Percentiles rank a stretch among this genome's conserved stretches.
phyloP scores from a whole-genome alignment of 2,797 vertebrate species.

The Presbytis comata region DNA sequence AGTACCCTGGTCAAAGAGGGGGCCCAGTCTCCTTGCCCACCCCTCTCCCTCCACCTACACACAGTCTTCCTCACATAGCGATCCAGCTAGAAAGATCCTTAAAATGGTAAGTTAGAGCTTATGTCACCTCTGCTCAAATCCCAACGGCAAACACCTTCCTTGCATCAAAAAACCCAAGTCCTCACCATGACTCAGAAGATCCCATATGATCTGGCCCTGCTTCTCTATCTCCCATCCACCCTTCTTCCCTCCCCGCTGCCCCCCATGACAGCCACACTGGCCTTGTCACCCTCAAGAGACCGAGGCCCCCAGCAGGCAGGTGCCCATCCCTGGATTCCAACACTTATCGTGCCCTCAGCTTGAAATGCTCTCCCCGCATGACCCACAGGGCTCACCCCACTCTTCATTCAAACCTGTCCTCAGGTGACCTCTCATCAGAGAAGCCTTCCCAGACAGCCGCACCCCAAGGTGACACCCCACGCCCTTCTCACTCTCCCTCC shows the following conservation, averaged over 20 bases:
- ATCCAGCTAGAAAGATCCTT: neutral
- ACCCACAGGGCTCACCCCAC: neutral
- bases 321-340: rapidly evolving
- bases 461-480: rapidly evolving
- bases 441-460: rapidly evolving
- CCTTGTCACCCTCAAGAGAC: neutral
- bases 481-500: neutral
- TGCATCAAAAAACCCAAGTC: neutral
- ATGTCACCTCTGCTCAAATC: neutral
- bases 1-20: neutral
- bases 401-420: neutral
- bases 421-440: neutral
- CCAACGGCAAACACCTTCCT: neutral
- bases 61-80: neutral
- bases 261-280: neutral
- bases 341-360: rapidly evolving
- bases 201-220: rapidly evolving
- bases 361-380: neutral
- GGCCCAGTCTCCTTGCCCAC: neutral
- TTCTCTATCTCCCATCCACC: neutral
- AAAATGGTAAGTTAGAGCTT: neutral
- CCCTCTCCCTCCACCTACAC: neutral
- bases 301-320: neutral
- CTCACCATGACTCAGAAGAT: neutral
- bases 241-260: neutral